These are phyloP conservation scores for Eptesicus fuscus DNA, from an alignment of 2,113 vertebrate genomes.

Conservation along the genomic window DNA sequence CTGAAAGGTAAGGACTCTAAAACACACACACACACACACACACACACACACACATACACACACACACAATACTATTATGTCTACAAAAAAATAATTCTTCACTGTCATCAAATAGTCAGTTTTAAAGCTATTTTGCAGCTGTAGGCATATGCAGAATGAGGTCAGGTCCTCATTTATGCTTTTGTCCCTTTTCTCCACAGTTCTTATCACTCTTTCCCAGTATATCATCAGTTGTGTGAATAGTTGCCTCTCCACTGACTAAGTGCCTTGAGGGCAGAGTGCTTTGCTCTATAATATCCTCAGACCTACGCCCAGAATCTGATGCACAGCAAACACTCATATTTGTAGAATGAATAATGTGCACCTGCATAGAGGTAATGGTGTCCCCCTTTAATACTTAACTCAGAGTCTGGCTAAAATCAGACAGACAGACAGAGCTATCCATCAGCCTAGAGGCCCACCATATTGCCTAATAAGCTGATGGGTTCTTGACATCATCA, in stretches of 20 bases:
- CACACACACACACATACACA: background rate
- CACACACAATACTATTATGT: background rate
- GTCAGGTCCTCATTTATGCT: background rate
- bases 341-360: background rate
- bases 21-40: background rate
- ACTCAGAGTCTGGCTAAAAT: background rate
- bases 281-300: background rate
- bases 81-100: background rate
- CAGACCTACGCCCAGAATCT: background rate
- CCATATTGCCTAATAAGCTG: background rate
- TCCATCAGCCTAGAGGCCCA: background rate
- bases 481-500: background rate
- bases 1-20: background rate
- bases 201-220: background rate
- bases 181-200: background rate
- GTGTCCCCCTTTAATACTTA: background rate
- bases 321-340: background rate
- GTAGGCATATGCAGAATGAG: background rate
- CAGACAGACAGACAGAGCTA: background rate
- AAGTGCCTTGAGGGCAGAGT: background rate
- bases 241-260: background rate
- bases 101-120: background rate
- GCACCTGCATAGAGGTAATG: accelerated
- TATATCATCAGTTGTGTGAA: background rate
- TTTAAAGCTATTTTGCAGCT: background rate